Base-by-base conservation (phyloP, 23 tunicate species). In the Halocynthia aurantium region DNA sequence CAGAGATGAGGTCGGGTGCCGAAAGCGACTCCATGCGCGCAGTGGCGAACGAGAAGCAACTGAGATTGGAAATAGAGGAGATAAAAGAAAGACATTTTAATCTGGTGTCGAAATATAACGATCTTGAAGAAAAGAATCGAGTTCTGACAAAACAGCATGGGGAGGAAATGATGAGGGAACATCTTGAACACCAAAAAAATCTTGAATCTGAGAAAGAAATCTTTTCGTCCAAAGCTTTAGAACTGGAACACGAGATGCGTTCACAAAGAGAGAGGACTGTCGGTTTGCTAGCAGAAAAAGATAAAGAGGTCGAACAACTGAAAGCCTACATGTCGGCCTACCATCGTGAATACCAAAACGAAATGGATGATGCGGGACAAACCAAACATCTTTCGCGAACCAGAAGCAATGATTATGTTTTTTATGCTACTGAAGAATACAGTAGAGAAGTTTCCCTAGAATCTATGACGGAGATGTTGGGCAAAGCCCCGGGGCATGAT, bases 231-330 rank as follows among this genome's bases (percentile, higher is more conserved):
- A 56, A 52, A 69, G 58, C 86, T 6, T 50, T 44, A 19, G 88
- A 80, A 8, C 62, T 86, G 78, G 98, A 92, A 52, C 78, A 81
- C 5, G 98, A 92, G 61, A 79, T 86, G 61, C 62, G 87, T 17
- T 57, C 79, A 10, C 98, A 92, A 79, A 67, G 98, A 10, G 98
- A 92, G 54, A 62, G 98, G 44, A 92, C 98, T n/a, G 86, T 92
- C 12, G 85, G 85, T 7, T 52, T 92, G 61, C 73, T 92, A 5
- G 86, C 85, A 13, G 98, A 92, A 55, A 92, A 92, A 66, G 98
- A 92, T 71, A 92, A 92, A 52, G 98, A 92, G 73, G 86, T 92
- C 12, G 79, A 82, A 67, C 81, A 78, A 13, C 70, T 92, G 11
- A 81, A 92, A 69, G 83, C 76, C 8, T 57, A 74, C 22, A 53